Conservation (phyloP, 1,140 invertebrate genomes). For the Aphaenogaster ashmeadi region DNA sequence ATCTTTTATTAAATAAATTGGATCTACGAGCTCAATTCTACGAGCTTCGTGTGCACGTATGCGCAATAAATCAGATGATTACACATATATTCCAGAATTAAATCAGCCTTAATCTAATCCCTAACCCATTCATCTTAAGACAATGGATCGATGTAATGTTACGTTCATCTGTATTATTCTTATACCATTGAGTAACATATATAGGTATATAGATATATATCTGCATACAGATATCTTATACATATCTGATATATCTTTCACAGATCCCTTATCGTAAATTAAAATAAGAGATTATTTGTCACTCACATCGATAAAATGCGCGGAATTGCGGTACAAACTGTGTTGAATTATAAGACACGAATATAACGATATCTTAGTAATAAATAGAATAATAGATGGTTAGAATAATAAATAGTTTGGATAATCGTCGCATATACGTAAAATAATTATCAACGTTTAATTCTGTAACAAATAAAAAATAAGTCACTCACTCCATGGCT, state of each 20-base stretch:
- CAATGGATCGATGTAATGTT: not conserved
- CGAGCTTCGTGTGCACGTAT: not conserved
- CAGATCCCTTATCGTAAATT: not conserved
- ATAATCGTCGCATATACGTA: not conserved
- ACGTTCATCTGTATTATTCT: not conserved
- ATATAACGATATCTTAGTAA: too few relatives aligned
- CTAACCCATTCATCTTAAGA: not conserved
- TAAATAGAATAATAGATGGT: too few relatives aligned
- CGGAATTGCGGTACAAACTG: not conserved
- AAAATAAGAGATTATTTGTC: not conserved
- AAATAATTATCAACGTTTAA: not conserved
- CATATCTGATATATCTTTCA: not conserved
- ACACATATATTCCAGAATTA: not conserved
- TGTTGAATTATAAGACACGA: not conserved
- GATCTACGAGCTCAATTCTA: not conserved
- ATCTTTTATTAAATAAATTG: not conserved
- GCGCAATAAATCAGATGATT: not conserved
- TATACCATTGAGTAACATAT: not conserved
- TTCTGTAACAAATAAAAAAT: not conserved
- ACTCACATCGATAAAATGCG: too few relatives aligned
- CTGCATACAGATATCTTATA: not conserved
- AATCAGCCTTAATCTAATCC: not conserved
- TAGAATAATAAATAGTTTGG: too few relatives aligned
- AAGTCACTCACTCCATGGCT: not conserved
- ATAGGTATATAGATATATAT: not conserved